Conservation (phyloP, 2,113 vertebrate genomes). For the Willisornis vidua region DNA sequence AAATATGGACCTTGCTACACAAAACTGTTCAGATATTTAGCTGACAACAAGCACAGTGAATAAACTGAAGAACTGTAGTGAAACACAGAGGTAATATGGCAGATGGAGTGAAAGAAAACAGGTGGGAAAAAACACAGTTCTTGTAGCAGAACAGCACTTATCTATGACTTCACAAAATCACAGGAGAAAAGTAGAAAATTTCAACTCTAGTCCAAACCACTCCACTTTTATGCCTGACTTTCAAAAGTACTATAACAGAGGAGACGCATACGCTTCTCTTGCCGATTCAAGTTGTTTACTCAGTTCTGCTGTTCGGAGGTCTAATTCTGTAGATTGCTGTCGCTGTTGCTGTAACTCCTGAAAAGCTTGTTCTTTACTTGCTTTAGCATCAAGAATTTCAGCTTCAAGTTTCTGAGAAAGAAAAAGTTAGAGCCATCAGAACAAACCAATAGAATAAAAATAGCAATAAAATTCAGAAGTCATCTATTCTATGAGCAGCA, state of each 20-base stretch:
- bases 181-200: neutral
- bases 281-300: constrained; percentile 81
- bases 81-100: neutral
- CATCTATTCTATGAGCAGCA: neutral
- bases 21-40: neutral
- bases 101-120: neutral
- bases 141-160: neutral
- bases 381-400: constrained; percentile 80
- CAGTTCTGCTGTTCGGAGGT: constrained; percentile 81
- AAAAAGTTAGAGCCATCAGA: constrained; percentile 6
- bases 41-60: neutral
- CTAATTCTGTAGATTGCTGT: constrained; percentile 79
- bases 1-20: neutral
- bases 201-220: neutral
- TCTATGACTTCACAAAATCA: neutral
- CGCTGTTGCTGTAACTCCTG: constrained; percentile 81
- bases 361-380: constrained; percentile 81
- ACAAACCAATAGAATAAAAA: neutral
- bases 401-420: constrained; percentile 87
- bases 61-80: neutral
- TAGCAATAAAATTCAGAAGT: neutral
- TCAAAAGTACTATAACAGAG: neutral
- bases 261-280: constrained; percentile 83
- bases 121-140: neutral
- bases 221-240: neutral